These are phyloP conservation scores for Periphyllus acericola DNA, from an alignment of 2,888 invertebrate species.

Conservation along the genomic window DNA sequence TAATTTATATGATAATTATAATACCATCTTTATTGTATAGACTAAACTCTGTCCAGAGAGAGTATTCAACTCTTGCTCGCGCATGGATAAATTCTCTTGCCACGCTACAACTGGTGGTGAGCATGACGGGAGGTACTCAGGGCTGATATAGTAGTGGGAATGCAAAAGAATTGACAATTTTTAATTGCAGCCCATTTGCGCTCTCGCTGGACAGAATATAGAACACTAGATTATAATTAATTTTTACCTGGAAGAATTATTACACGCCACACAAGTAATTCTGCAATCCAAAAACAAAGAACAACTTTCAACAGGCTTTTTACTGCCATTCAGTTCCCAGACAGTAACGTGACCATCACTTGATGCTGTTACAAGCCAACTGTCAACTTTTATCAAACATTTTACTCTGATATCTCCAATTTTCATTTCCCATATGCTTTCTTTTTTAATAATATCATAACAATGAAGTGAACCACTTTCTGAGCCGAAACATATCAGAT, in stretches of 20 bases:
- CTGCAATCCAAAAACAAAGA: conserved; percentile 61
- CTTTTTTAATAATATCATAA: conserved; percentile 71
- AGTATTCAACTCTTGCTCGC: no score
- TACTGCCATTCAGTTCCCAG: conserved; percentile 50
- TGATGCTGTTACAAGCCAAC: conserved; percentile 76
- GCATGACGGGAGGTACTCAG: no score
- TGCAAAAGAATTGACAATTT: no score
- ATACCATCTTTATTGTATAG: no score
- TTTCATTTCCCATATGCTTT: conserved; percentile 68
- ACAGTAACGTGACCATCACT: conserved; percentile 73
- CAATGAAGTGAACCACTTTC: conserved; percentile 78
- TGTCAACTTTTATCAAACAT: conserved; percentile 72
- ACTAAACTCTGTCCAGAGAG: no score
- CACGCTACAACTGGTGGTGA: no score
- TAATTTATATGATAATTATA: no score
- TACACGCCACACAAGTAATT: conserved; percentile 60
- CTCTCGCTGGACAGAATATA: no score
- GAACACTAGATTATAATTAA: neutral
- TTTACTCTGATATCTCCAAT: conserved; percentile 77
- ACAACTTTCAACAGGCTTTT: conserved; percentile 51
- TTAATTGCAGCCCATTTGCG: no score
- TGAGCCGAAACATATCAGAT: conserved; percentile 76
- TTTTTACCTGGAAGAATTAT: conserved; percentile 24
- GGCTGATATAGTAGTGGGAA: no score
- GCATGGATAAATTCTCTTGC: no score